Percentiles rank a stretch among this genome's conserved stretches.
Evolutionary conservation across 2,888 invertebrate species (phyloP).

Genomic region (Acleris emargana): DNA sequence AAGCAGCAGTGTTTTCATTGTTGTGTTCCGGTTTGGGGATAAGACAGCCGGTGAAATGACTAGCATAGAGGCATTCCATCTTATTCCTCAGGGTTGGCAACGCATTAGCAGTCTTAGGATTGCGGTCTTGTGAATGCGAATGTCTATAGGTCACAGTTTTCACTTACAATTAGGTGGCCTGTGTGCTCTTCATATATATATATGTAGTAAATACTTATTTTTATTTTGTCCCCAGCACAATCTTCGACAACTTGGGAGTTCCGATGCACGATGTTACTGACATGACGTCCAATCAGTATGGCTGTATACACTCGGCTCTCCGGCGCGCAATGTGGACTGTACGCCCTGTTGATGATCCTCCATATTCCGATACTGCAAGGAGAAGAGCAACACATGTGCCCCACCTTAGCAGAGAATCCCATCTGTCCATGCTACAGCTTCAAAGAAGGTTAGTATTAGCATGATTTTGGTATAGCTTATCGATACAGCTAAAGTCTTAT

Average conservation of each 20-base stretch:
- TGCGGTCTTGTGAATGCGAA: too few relatives aligned
- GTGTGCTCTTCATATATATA: too few relatives aligned
- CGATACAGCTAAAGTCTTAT: too few relatives aligned
- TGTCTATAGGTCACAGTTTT: too few relatives aligned
- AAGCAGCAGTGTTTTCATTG: too few relatives aligned
- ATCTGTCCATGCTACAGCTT: conserved; percentile 96
- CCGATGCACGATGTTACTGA: conserved; percentile 77
- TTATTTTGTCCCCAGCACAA: conserved; percentile 19
- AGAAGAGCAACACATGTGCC: conserved; percentile 86
- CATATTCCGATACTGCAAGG: conserved; percentile 81
- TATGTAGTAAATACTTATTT: background rate
- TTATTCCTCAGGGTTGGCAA: too few relatives aligned
- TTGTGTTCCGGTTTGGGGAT: too few relatives aligned
- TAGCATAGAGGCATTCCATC: too few relatives aligned
- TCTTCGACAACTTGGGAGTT: conserved; percentile 42
- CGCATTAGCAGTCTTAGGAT: too few relatives aligned
- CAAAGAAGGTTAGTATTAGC: conserved; percentile 87
- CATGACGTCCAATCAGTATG: conserved; percentile 77
- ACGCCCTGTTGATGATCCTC: conserved; percentile 81
- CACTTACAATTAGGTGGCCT: too few relatives aligned
- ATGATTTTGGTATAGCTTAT: background rate
- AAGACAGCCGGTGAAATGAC: too few relatives aligned
- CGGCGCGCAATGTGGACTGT: conserved; percentile 75
- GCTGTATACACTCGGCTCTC: conserved; percentile 68
- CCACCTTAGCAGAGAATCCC: conserved; percentile 89